Percentiles rank a stretch among this genome's conserved stretches.
These are phyloP conservation scores for Corythucha ciliata DNA, from an alignment of 2,888 invertebrate species.

Conservation along the genomic window DNA sequence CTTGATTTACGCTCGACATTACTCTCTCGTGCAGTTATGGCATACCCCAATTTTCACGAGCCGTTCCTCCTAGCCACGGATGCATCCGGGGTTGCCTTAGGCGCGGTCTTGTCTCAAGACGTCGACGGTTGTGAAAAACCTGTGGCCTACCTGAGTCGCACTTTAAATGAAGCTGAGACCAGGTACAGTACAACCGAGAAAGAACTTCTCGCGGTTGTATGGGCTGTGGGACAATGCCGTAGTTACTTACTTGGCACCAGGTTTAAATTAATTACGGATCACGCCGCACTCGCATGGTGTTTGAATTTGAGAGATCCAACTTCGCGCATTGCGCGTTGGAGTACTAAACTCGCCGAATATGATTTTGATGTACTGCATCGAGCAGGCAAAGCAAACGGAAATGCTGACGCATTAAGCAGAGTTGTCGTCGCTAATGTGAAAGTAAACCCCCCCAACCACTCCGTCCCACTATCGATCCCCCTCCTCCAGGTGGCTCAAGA, in stretches of 20 bases:
- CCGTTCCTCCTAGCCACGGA: conserved; percentile 29
- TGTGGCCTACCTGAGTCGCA: conserved; percentile 35
- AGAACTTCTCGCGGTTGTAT: conserved; percentile 37
- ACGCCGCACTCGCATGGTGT: conserved; percentile 40
- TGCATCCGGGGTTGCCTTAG: conserved; percentile 26
- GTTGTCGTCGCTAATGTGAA: neutral
- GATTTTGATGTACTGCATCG: conserved; percentile 31
- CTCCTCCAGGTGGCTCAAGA: neutral
- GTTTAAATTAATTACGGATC: conserved; percentile 41
- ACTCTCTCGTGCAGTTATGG: conserved; percentile 37
- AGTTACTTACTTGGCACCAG: conserved; percentile 38
- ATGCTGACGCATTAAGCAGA: conserved; percentile 24
- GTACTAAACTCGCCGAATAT: conserved; percentile 38
- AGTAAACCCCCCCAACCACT: too few species aligned
- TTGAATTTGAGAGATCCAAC: conserved; percentile 40
- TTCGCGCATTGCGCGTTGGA: conserved; percentile 39
- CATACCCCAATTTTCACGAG: conserved; percentile 25
- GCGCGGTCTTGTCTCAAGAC: conserved; percentile 16
- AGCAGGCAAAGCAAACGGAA: conserved; percentile 22
- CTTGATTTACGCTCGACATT: conserved; percentile 23
- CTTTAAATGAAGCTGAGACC: neutral
- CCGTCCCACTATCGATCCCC: neutral
- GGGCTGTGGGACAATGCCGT: conserved; percentile 36
- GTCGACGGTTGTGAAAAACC: conserved; percentile 38
- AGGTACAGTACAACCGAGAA: conserved; percentile 19